Evolutionary conservation across 2,797 vertebrate genomes (phyloP).

Genomic region (Chloroceryle inda): DNA sequence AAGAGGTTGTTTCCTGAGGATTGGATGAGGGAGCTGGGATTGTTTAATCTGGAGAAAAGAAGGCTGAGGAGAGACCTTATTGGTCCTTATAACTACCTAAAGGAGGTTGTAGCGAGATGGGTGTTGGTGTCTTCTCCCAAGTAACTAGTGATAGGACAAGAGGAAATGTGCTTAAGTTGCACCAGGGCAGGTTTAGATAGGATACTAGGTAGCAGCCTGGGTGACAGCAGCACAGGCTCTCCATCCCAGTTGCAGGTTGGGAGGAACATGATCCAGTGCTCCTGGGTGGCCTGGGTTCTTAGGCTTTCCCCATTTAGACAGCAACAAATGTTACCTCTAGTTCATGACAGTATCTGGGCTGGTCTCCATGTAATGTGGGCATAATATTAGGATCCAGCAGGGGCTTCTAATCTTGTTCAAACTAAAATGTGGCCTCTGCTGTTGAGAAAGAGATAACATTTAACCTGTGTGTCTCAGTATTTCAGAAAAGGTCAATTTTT

Average conservation of each 20-base stretch:
- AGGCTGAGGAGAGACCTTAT: no score
- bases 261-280: not conserved
- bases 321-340: not conserved
- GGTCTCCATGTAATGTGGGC: not conserved
- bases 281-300: rapidly evolving
- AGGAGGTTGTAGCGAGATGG: no score
- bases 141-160: no score
- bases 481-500: not conserved
- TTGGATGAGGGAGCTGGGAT: no score
- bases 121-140: no score
- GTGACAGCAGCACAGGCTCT: not conserved
- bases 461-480: not conserved
- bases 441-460: not conserved
- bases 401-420: not conserved
- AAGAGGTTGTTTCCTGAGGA: no score
- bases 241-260: not conserved
- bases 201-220: no score
- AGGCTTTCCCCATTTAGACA: not conserved
- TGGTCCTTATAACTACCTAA: no score
- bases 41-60: no score
- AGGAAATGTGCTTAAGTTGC: no score
- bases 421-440: not conserved
- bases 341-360: not conserved
- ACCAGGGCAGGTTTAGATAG: no score
- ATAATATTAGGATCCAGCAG: not conserved